Evolutionary conservation across 1,140 invertebrate genomes (phyloP), one percentile per base, ranked within the genome.

Genomic region (Drosophila rufa): DNA sequence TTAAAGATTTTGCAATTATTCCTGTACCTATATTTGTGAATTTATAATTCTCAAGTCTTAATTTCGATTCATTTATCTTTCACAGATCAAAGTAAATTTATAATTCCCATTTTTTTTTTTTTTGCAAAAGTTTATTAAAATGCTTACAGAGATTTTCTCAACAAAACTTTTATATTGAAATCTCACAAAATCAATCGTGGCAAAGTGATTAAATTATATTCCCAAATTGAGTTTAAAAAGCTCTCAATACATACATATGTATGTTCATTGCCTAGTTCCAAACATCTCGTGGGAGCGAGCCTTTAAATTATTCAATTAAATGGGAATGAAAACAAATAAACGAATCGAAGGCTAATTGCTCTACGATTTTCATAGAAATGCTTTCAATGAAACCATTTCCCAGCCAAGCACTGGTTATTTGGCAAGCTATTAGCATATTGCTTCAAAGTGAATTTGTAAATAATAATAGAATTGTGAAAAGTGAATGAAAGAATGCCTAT

Each of bases 381-480:
- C 36, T 61, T 50, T 38, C 17, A 61, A 50, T 38, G 33, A 61
- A 60, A 60, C 30, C 4, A 51, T 61, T 53, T 36, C 3, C n/a
- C 15, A 15, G 48, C 4, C 17, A 4, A 27, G 15, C 17, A 7
- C 51, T 55, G 17, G 51, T 33, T 19, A 17, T 55, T 36, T 36
- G 33, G 25, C 25, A 61, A 51, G 30, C 48, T 4, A 62, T 53
- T 62, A 17, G 59, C 30, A 61, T 36, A 50, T 36, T 50, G 45
- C 19, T 61, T 61, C 30, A 61, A 61, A 50, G 45, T 50, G 45
- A 61, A 61, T 51, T 62, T 62, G 17, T 36, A 51, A 51, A 38
- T 51, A 57, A 57, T 57, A 57, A 22, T 17, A 40, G 19, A 38
- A n/a, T 6, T n/a, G 55, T 8, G 5, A 7, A 22, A 38, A 22